Evolutionary conservation across 2,888 invertebrate species (phyloP), one percentile per base, ranked within the genome.

Genomic region (Gymnoscelis rufifasciata): DNA sequence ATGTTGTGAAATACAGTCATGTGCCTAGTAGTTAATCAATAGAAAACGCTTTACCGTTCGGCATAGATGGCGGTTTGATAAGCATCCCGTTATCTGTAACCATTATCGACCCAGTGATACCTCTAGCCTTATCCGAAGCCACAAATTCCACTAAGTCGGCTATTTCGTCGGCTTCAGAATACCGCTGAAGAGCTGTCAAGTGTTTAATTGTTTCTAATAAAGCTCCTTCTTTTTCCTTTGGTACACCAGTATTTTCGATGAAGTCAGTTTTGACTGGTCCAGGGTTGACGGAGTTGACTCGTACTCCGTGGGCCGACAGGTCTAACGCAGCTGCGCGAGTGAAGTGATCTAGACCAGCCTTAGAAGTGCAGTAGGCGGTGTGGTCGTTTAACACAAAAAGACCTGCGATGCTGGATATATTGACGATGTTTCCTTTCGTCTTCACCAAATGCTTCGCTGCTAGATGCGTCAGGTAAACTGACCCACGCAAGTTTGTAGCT

Each of bases 261-360:
- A 68, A 54, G 15, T 62, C 60, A 11, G 69, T 65, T 5, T 92
- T 68, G 1, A 93, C 92, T 0, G 97, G 96, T 8, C 97, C 97
- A 8, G 97, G 97, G 77, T 95, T 95, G 0, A 97, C 94, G 36
- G 92, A 88, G 76, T 97, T 97, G 0, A 94, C 95, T 37, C 96
- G 87, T 0, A 96, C 93, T 47, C 92, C 90, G 64, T 92, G 92
- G 0, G 88, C 52, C 19, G 93, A 94, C 30, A 95, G 78, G 59
- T 94, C 97, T 26, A 97, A 76, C 1, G 97, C 96, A 5, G 91
- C 86, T 68, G 95, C 95, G 62, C 93, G 90, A 0, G 97, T 97
- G 56, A 97, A 92, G 69, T 97, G 96, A 81, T 98, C 97, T 7
- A 97, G 73, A 1, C 54, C 67, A 3, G 70, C 68, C 27, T 69